Evolutionary conservation across 92 coral and sea anemone genomes (phyloP), one percentile per base, ranked within the genome.

Genomic region (Meandrina meandrites): DNA sequence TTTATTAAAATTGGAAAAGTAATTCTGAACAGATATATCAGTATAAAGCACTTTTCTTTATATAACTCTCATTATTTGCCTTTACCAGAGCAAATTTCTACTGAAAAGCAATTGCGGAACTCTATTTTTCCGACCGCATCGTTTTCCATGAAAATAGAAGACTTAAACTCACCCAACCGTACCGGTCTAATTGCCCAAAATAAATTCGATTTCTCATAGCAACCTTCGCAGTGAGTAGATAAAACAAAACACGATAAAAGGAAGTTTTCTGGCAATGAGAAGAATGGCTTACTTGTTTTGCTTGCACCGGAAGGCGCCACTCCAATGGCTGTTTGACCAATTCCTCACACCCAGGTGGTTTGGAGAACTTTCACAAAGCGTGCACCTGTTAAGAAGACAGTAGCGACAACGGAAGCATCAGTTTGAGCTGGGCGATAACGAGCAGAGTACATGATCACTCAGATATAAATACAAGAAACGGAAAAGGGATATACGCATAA

Each of bases 381-480:
- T 66, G 34, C 71, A 66, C 5, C 71, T 66, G 71, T 66, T 30
- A 27, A 27, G 34, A 66, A 30, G 18, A 28, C 15, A 66, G n/a
- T n/a, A n/a, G 24, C 71, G 35, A 66, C 69, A 66, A 28, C 34
- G 71, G 71, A 66, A 66, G 32, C 71, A 66, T 66, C 71, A 66
- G 35, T 28, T 66, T 3, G 16, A 66, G 2, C 34, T 28, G 71
- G 3, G 18, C 14, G 5, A 1, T 2, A 4, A 35, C 24, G 34
- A 24, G 71, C 71, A 27, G 34, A 66, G 5, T 11, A 66, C 34
- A 66, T 35, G 35, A 66, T 66, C 32, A 12, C 35, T 28, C 71
- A 27, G 71, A 27, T 8, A 66, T 66, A 28, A 27, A 66, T 13
- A 12, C 32, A 28, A 27, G 31, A 10, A 22, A 62, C 10, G 14